These are phyloP conservation scores for Tryphoninae sp. DNA, from an alignment of 2,888 invertebrate species.

Conservation along the genomic window DNA sequence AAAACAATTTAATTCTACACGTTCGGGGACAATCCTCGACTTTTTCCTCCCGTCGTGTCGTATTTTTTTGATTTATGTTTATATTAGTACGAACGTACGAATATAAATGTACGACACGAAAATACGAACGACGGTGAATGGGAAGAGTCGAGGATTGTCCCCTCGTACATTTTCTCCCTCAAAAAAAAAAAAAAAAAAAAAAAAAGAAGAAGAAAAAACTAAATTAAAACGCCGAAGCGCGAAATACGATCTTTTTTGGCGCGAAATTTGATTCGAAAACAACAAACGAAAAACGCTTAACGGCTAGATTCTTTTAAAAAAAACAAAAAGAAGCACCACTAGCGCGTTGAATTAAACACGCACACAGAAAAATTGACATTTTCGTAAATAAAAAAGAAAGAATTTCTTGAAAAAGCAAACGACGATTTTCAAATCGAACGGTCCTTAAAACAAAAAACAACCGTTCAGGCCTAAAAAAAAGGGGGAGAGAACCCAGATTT, in stretches of 20 bases:
- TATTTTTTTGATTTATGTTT: neutral
- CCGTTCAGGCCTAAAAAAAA: constrained; percentile 53
- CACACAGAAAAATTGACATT: no score
- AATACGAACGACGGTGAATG: constrained; percentile 20
- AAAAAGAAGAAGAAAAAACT: constrained; percentile 12
- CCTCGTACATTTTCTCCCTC: neutral
- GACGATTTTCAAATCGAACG: constrained; percentile 9
- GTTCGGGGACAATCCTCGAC: constrained; percentile 50
- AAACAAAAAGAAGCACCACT: neutral
- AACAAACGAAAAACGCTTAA: neutral
- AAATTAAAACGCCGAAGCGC: no score
- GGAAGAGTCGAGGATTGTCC: constrained; percentile 50
- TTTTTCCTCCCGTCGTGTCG: constrained; percentile 32
- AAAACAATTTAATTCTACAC: constrained; percentile 20
- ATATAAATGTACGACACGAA: neutral
- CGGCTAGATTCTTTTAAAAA: neutral
- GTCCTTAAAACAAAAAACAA: neutral
- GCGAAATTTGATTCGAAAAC: no score
- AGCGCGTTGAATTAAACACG: no score
- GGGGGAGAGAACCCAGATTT: constrained; percentile 1
- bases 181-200: neutral
- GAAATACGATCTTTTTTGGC: no score
- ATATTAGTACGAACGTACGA: neutral
- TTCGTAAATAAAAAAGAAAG: constrained; percentile 7
- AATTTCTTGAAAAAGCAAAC: neutral